Evolutionary conservation across 1,140 invertebrate genomes (phyloP).

Genomic region (Sinonovacula constricta): DNA sequence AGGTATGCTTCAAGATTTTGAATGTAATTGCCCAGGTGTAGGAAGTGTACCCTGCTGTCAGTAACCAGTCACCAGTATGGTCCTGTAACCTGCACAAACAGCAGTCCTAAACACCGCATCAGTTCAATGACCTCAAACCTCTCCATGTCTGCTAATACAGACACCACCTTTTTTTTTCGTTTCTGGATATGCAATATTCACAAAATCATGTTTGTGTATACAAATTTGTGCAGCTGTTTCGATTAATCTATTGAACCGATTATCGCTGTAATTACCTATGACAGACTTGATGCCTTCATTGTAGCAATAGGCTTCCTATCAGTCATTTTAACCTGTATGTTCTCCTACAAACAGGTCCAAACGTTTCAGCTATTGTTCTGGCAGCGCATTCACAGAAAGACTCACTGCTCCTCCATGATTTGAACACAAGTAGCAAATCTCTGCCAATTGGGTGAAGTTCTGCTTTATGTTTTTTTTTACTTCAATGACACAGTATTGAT

Average conservation of each 20-base stretch:
- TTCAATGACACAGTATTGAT: too few relatives aligned
- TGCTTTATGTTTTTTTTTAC: too few relatives aligned
- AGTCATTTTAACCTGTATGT: conserved; percentile 36
- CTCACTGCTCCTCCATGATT: conserved; percentile 31
- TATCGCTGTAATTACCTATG: conserved; percentile 46
- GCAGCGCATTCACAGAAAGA: conserved; percentile 12
- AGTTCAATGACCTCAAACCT: too few relatives aligned
- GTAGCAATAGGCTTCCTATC: conserved; percentile 42
- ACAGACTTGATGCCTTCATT: conserved; percentile 30
- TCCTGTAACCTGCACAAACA: too few relatives aligned
- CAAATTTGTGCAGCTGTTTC: conserved; percentile 43
- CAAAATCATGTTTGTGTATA: conserved; percentile 25
- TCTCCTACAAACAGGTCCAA: conserved; percentile 50
- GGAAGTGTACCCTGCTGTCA: too few relatives aligned
- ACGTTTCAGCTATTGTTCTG: conserved; percentile 27
- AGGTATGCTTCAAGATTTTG: too few relatives aligned
- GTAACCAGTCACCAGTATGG: too few relatives aligned
- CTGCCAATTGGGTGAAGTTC: conserved; percentile 16
- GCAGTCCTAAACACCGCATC: too few relatives aligned
- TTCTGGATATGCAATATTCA: too few relatives aligned
- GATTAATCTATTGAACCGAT: conserved; percentile 47
- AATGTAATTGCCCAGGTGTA: too few relatives aligned
- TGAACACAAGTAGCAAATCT: conserved; percentile 15
- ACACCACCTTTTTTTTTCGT: too few relatives aligned
- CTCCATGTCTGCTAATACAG: too few relatives aligned